Conservation (phyloP, 2,797 vertebrate genomes). For the Menidia menidia region DNA sequence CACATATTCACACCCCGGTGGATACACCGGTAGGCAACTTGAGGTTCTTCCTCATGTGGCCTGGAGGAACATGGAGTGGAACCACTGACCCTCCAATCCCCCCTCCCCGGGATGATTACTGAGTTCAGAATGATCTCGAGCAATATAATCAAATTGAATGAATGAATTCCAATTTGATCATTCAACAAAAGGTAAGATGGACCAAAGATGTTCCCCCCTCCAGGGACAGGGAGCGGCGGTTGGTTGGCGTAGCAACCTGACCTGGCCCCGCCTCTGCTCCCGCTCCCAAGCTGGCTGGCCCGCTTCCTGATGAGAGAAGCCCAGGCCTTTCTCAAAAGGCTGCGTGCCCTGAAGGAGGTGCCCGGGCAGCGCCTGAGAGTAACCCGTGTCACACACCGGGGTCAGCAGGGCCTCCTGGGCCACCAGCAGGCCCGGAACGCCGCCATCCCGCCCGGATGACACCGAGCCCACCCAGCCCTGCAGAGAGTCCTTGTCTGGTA, state of each 20-base stretch:
- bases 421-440: slow-evolving; percentile 68
- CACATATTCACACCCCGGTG: too few relatives aligned
- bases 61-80: too few relatives aligned
- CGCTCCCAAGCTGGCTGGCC: slow-evolving; percentile 73
- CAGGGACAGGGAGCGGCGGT: slow-evolving; percentile 56
- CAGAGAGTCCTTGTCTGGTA: slow-evolving; percentile 84
- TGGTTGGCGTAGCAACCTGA: slow-evolving; percentile 68
- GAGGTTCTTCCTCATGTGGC: too few relatives aligned
- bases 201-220: slow-evolving; percentile 55
- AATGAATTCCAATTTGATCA: slow-evolving; percentile 14
- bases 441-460: slow-evolving; percentile 68
- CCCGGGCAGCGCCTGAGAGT: slow-evolving; percentile 81
- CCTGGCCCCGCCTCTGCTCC: slow-evolving; percentile 77
- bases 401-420: slow-evolving; percentile 83
- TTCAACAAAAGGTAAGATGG: slow-evolving; percentile 42
- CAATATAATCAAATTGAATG: slow-evolving; percentile 40
- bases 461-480: slow-evolving; percentile 79
- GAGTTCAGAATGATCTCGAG: slow-evolving; percentile 42
- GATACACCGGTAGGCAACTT: too few relatives aligned
- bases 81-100: too few relatives aligned
- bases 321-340: slow-evolving; percentile 74
- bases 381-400: slow-evolving; percentile 81
- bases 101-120: slow-evolving; percentile 35
- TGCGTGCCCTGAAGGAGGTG: slow-evolving; percentile 75
- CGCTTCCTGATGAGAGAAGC: slow-evolving; percentile 69